Evolutionary conservation across 1,140 invertebrate species (phyloP).

Genomic region (Saccostrea cuccullata): DNA sequence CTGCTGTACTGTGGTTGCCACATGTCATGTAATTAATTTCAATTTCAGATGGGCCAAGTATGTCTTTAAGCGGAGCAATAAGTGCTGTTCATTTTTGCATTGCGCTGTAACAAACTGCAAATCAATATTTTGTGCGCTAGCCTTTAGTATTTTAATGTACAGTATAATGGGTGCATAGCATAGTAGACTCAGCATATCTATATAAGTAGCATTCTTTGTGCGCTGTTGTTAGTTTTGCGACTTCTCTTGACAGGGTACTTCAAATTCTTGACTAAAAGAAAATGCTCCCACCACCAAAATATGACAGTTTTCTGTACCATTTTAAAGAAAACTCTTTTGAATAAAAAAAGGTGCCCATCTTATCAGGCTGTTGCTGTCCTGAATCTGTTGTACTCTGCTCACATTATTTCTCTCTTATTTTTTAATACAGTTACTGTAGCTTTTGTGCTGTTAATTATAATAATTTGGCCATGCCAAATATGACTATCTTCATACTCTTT

Average conservation of each 20-base stretch:
- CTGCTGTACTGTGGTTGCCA: not conserved
- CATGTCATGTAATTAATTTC: constrained; percentile 19
- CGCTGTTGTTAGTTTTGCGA: constrained; percentile 17
- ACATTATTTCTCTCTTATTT: not conserved
- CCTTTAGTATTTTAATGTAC: not conserved
- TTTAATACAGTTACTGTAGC: not conserved
- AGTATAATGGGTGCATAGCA: not conserved
- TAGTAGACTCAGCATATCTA: not conserved
- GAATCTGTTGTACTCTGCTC: not conserved
- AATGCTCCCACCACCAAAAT: not conserved
- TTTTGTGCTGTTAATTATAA: not conserved
- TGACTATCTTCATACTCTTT: no score
- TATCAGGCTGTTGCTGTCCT: not conserved
- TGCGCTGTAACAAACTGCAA: constrained; percentile 18
- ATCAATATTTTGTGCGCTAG: constrained; percentile 23
- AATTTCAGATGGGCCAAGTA: constrained; percentile 30
- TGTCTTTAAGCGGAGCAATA: not conserved
- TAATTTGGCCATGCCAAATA: not conserved
- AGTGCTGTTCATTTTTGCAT: not conserved
- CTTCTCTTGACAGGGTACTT: not conserved
- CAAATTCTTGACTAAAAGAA: not conserved
- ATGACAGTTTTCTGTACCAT: not conserved
- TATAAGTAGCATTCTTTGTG: constrained; percentile 10
- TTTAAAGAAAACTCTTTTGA: not conserved
- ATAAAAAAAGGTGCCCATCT: not conserved